phyloP scores from a whole-genome alignment of 2,797 vertebrate species.

The Enteromius afrohamiltoni region DNA sequence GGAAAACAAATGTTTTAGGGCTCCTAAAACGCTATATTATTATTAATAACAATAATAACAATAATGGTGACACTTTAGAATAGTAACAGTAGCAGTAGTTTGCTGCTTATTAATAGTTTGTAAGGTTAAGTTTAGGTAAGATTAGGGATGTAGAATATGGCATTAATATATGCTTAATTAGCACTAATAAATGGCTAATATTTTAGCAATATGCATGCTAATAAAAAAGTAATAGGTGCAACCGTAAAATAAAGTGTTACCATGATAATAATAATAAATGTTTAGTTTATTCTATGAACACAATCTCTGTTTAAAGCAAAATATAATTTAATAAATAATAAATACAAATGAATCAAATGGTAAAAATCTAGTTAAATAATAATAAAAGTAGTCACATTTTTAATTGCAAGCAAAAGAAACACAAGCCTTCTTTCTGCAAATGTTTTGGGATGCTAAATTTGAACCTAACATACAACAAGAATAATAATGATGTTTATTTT shows the following conservation, averaged over 20 bases:
- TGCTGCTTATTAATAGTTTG: too few relatives aligned
- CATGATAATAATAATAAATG: not conserved
- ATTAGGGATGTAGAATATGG: too few relatives aligned
- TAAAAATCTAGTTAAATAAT: not conserved
- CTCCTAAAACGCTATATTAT: not conserved
- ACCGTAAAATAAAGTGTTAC: too few relatives aligned
- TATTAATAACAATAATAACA: not conserved
- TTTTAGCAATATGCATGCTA: too few relatives aligned
- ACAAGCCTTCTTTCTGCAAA: not conserved
- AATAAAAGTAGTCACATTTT: not conserved
- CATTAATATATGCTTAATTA: too few relatives aligned
- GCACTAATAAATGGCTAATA: too few relatives aligned
- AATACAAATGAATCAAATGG: not conserved
- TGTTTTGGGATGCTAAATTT: not conserved
- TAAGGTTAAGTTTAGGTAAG: too few relatives aligned
- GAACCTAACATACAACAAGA: not conserved
- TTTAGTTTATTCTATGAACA: not conserved
- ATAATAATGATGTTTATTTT: not conserved
- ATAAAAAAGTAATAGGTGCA: too few relatives aligned
- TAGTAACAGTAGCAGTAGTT: too few relatives aligned
- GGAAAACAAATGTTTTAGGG: not conserved
- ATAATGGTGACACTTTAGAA: too few relatives aligned
- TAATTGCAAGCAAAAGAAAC: not conserved
- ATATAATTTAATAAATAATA: not conserved
- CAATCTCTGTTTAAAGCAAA: not conserved